These are phyloP conservation scores for Illadopsis cleaveri DNA, from an alignment of 2,113 vertebrate species.

Conservation along the genomic window DNA sequence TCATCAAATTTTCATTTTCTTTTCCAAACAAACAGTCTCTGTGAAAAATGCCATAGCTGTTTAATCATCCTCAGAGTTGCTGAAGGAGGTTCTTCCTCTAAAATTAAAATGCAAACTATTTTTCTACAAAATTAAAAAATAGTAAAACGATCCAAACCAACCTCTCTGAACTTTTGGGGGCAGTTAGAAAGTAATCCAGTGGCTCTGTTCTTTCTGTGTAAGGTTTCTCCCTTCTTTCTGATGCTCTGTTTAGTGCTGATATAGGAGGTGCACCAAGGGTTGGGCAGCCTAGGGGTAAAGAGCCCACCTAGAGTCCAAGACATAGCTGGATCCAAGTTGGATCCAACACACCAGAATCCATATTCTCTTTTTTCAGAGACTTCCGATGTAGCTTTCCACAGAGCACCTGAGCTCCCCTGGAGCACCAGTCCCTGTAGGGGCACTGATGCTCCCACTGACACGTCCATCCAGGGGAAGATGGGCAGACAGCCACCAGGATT, in stretches of 20 bases:
- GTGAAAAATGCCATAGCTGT: slow-evolving; percentile 22
- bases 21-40: slow-evolving; percentile 50
- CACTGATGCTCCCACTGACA: background rate
- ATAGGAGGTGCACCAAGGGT: background rate
- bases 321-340: too few species aligned
- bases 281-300: background rate
- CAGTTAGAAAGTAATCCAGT: background rate
- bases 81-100: background rate
- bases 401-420: background rate
- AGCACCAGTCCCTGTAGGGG: background rate
- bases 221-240: background rate
- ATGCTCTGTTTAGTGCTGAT: background rate
- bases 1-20: slow-evolving; percentile 57
- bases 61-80: slow-evolving; percentile 10
- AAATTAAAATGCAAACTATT: slow-evolving; percentile 27
- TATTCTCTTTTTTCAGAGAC: background rate
- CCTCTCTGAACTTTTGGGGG: background rate
- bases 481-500: background rate
- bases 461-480: background rate
- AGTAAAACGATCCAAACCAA: background rate
- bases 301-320: background rate
- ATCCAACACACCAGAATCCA: background rate
- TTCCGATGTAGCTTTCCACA: background rate
- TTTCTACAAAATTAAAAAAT: background rate
- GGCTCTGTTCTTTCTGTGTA: background rate